Evolutionary conservation across 2,888 invertebrate species (phyloP).

Genomic region (Caenorhabditis sp.): DNA sequence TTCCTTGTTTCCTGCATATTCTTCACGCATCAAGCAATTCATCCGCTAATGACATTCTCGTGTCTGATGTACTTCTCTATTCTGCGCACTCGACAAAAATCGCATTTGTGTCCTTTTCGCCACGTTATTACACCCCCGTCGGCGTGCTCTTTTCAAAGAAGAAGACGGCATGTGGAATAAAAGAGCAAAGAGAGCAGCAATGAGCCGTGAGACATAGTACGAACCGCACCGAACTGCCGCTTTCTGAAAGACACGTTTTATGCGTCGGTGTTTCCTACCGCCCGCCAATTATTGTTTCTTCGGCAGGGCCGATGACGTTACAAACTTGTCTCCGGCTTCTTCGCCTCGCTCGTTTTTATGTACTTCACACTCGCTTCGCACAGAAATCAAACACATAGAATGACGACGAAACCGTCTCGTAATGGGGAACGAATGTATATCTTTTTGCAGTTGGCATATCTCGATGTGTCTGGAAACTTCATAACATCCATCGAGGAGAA

Average conservation of each 20-base stretch:
- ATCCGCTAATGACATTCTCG: constrained; percentile 16
- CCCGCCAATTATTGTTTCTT: constrained; percentile 30
- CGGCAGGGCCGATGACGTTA: constrained; percentile 28
- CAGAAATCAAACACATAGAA: constrained; percentile 24
- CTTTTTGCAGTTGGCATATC: constrained; percentile 84
- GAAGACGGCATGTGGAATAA: too few relatives aligned
- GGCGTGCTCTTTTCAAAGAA: constrained; percentile 14
- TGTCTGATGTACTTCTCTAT: constrained; percentile 13
- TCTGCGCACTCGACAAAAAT: constrained; percentile 23
- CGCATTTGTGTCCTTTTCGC: constrained; percentile 3
- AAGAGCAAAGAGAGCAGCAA: not conserved
- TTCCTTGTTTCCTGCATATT: not conserved
- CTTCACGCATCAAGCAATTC: not conserved
- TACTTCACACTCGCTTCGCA: constrained; percentile 18
- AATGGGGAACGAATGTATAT: not conserved
- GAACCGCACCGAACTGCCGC: not conserved
- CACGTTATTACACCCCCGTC: not conserved
- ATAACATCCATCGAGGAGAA: constrained; percentile 88
- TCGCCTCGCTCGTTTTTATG: constrained; percentile 35
- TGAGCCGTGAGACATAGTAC: constrained; percentile 2
- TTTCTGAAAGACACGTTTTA: constrained; percentile 8
- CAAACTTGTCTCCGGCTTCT: constrained; percentile 44
- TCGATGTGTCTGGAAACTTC: constrained; percentile 90
- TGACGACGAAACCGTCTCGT: too few relatives aligned
- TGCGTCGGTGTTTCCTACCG: not conserved